A percentile compares a stretch with the other conserved stretches of the same genome.
Evolutionary conservation across 2,797 vertebrate species (phyloP).

Genomic region (Catostomus latipinnis): DNA sequence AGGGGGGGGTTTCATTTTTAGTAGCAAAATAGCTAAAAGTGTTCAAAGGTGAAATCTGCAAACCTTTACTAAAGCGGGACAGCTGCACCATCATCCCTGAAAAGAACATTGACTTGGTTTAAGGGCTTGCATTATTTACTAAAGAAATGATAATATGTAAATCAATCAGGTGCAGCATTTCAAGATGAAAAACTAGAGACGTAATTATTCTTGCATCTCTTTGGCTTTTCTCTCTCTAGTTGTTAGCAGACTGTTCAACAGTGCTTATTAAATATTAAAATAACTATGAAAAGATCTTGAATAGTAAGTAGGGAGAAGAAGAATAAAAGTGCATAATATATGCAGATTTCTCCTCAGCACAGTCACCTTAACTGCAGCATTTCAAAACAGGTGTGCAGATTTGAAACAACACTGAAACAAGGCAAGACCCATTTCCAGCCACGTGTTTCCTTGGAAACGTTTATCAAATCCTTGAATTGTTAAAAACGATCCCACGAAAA

Average conservation of each 20-base stretch:
- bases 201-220: constrained; percentile 18
- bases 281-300: constrained; percentile 28
- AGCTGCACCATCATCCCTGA: constrained; percentile 26
- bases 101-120: constrained; percentile 35
- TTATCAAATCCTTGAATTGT: background rate
- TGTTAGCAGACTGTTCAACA: constrained; percentile 39
- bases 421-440: background rate
- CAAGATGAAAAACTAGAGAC: constrained; percentile 35
- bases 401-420: constrained; percentile 25
- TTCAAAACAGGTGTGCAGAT: constrained; percentile 39
- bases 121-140: constrained; percentile 29
- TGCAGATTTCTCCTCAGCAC: constrained; percentile 39
- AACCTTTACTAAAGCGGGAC: constrained; percentile 3
- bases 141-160: constrained; percentile 43
- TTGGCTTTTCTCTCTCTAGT: constrained; percentile 3
- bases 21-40: background rate
- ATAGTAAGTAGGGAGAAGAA: background rate
- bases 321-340: constrained; percentile 24
- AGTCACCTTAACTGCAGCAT: constrained; percentile 19
- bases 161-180: constrained; percentile 52
- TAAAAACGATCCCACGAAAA: background rate
- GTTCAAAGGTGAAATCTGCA: constrained; percentile 33
- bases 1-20: background rate
- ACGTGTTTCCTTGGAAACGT: background rate
- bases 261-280: constrained; percentile 27